Base-by-base conservation (phyloP, 2,888 invertebrate species). In the Synanthedon formicaeformis region DNA sequence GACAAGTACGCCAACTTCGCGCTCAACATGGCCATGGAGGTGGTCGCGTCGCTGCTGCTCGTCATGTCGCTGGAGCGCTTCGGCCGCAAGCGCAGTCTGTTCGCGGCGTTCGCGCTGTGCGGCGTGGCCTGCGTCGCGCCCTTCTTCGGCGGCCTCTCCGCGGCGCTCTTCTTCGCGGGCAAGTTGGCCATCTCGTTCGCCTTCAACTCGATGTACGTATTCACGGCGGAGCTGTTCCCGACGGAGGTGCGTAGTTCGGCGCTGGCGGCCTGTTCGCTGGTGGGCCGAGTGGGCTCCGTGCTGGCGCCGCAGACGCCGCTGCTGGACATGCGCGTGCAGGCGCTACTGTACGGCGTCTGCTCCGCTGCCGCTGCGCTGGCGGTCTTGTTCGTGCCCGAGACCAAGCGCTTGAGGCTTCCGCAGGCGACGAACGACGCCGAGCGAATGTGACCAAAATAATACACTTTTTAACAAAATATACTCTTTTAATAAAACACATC, bases 1-100 rank as follows among this genome's bases (percentile, higher is more conserved):
- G 90, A 94, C 71, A 92, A 91, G 71, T 92, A 94, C 74, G 74
- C 91, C 23, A 94, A 94, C 80, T 95, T 94, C 69, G 82, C 83
- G 11, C 75, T 86, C 18, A 82, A 79, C 68, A 84, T 85, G 84
- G 66, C 75, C 41, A 82, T 85, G 85, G 86, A 86, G 68, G 64
- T 85, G 40, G 84, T 78, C n/a, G 86, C 85, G 2, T 83, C 82
- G 50, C 60, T 84, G 57, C 74, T 86, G 49, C 69, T 84, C 58
- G 75, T 83, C 78, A 85, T 86, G 86, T 75, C 81, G 52, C 67
- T 86, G 45, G 84, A 86, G 55, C 73, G 83, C 34, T 71, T 81
- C 60, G 86, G 86, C 2, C 71, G 85, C 55, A 78, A 71, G 66
- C 64, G 71, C 56, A 78, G 80, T 63, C 79, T 85, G 55, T 71